These are phyloP conservation scores for Pholis gunnellus DNA, from an alignment of 2,113 vertebrate genomes.

Conservation along the genomic window DNA sequence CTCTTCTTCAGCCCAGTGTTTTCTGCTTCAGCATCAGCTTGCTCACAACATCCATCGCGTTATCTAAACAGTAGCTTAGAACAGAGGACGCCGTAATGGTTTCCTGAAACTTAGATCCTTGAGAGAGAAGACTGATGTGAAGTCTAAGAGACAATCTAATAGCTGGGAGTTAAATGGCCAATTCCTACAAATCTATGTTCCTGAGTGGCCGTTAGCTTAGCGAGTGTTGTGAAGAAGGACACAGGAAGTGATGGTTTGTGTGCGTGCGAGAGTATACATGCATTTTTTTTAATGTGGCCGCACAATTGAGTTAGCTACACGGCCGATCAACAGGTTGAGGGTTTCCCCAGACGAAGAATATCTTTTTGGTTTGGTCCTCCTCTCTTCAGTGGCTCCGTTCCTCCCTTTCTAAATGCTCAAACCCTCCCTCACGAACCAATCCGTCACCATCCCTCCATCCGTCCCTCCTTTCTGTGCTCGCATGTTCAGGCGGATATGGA, in stretches of 20 bases:
- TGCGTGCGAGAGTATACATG: neutral
- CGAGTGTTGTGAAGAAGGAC: neutral
- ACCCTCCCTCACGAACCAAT: constrained; percentile 52
- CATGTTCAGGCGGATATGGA: constrained; percentile 56
- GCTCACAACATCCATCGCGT: constrained; percentile 30
- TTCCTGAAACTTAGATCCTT: constrained; percentile 40
- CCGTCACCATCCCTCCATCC: constrained; percentile 46
- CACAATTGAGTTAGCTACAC: neutral
- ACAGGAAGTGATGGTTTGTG: constrained; percentile 4
- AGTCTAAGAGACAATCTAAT: constrained; percentile 7
- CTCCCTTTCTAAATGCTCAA: constrained; percentile 34
- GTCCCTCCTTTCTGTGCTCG: constrained; percentile 21
- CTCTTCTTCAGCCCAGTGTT: constrained; percentile 24
- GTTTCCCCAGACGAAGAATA: constrained; percentile 17
- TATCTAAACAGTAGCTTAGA: constrained; percentile 27
- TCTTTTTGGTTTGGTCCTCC: constrained; percentile 17
- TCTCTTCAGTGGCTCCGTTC: constrained; percentile 25
- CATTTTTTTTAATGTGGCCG: constrained; percentile 11
- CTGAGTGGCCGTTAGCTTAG: constrained; percentile 29
- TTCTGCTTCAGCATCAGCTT: constrained; percentile 30
- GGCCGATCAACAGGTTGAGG: neutral
- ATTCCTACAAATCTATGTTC: neutral
- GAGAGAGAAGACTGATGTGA: constrained; percentile 7
- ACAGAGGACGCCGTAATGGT: constrained; percentile 32
- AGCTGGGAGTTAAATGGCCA: constrained; percentile 27